Conservation (phyloP, 2,888 invertebrate species). For the Formica aserva region DNA sequence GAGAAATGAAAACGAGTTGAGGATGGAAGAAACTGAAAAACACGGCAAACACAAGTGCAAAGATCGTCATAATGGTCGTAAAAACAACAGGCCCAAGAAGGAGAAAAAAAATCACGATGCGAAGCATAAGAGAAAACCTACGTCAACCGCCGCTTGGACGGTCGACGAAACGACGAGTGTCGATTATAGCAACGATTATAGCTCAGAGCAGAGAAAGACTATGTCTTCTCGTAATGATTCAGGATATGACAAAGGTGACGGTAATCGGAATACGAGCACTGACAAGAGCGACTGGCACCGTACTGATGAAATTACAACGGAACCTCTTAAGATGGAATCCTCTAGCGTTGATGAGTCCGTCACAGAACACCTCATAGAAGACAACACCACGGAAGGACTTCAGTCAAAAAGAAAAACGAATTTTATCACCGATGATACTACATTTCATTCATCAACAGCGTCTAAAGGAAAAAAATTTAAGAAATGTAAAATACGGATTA, state of each 20-base stretch:
- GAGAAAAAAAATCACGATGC: conserved; percentile 35
- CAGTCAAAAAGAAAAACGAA: conserved; percentile 1
- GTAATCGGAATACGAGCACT: conserved; percentile 17
- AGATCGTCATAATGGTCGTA: conserved; percentile 5
- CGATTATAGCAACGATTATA: conserved; percentile 26
- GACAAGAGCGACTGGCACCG: conserved; percentile 13
- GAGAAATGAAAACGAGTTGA: neutral
- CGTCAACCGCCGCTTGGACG: conserved; percentile 17
- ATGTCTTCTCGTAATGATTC: conserved; percentile 27
- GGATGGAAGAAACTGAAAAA: neutral
- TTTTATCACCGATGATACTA: neutral
- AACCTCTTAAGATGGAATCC: conserved; percentile 4
- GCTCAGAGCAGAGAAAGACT: neutral
- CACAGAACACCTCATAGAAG: neutral
- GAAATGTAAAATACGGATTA: neutral
- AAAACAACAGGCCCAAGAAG: conserved; percentile 27
- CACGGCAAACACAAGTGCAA: neutral
- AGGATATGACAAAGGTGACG: conserved; percentile 14
- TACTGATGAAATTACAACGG: conserved; percentile 40
- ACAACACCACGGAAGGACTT: neutral
- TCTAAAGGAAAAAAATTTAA: neutral
- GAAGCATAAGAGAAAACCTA: conserved; percentile 45
- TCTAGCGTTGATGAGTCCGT: conserved; percentile 18
- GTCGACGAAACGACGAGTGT: conserved; percentile 28
- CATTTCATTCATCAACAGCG: neutral